Evolutionary conservation across 1,140 invertebrate species (phyloP).

Genomic region (Cecropterus lyciades): DNA sequence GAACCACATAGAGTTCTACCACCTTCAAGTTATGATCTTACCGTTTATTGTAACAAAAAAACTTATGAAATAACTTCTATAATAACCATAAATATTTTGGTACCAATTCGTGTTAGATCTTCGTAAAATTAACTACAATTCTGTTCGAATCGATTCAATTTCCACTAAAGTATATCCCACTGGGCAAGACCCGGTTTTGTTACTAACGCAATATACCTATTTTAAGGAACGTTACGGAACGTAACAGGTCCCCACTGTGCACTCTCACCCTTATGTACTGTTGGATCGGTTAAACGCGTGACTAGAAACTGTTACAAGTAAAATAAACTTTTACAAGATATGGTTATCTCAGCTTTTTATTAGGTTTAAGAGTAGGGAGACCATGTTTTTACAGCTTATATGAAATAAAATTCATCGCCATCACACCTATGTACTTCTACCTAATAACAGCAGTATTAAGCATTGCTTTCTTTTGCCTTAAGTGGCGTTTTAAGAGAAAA

Average conservation of each 20-base stretch:
- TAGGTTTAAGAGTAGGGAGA: neutral
- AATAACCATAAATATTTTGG: no score
- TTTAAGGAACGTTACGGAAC: constrained; percentile 4
- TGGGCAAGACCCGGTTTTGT: neutral
- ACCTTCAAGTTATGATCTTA: no score
- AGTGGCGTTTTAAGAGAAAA: no score
- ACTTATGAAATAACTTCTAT: no score
- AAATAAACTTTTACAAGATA: constrained; percentile 33
- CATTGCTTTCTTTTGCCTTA: no score
- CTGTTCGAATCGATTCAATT: constrained; percentile 2
- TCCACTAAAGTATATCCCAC: constrained; percentile 1
- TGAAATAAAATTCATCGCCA: no score
- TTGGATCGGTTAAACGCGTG: constrained; percentile 29
- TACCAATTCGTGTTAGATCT: neutral
- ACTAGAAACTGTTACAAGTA: constrained; percentile 33
- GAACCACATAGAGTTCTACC: no score
- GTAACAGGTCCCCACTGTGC: constrained; percentile 37
- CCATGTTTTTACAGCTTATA: no score
- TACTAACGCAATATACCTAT: neutral
- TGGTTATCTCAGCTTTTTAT: constrained; percentile 8
- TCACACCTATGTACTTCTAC: no score
- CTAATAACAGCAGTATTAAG: no score
- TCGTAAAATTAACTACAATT: constrained; percentile 5
- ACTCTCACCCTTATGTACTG: constrained; percentile 21
- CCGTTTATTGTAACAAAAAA: no score